Evolutionary conservation across 92 coral and sea anemone species (phyloP).

Genomic region (Nematostella vectensis): DNA sequence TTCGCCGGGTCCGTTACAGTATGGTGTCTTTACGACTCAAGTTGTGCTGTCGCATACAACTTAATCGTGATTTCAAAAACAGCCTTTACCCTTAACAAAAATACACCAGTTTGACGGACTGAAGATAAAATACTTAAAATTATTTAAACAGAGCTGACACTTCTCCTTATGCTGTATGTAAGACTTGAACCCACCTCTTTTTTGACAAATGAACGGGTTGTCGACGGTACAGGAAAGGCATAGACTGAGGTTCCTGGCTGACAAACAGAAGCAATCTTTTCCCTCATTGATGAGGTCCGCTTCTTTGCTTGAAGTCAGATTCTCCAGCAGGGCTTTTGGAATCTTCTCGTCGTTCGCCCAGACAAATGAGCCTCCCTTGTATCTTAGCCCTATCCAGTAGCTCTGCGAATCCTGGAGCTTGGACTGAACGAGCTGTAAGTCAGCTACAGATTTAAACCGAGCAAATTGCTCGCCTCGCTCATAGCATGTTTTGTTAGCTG

Average conservation of each 20-base stretch:
- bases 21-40: too few relatives aligned
- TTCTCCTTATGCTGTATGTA: too few relatives aligned
- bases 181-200: background rate
- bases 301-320: background rate
- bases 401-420: background rate
- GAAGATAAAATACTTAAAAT: too few relatives aligned
- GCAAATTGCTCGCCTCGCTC: too few relatives aligned
- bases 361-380: background rate
- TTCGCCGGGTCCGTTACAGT: too few relatives aligned
- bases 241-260: background rate
- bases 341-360: background rate
- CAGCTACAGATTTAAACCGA: background rate
- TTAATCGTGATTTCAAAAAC: too few relatives aligned
- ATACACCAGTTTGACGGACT: too few relatives aligned
- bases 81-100: too few relatives aligned
- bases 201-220: background rate
- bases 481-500: too few relatives aligned
- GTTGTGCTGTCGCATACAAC: too few relatives aligned
- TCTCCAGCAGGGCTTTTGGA: background rate
- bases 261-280: background rate
- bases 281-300: background rate
- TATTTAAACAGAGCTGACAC: too few relatives aligned
- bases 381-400: background rate
- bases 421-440: background rate
- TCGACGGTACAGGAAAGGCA: background rate